Percentiles rank a stretch among this genome's conserved stretches.
These are phyloP conservation scores for Trichoplusia ni DNA, from an alignment of 1,140 invertebrate species.

Conservation along the genomic window DNA sequence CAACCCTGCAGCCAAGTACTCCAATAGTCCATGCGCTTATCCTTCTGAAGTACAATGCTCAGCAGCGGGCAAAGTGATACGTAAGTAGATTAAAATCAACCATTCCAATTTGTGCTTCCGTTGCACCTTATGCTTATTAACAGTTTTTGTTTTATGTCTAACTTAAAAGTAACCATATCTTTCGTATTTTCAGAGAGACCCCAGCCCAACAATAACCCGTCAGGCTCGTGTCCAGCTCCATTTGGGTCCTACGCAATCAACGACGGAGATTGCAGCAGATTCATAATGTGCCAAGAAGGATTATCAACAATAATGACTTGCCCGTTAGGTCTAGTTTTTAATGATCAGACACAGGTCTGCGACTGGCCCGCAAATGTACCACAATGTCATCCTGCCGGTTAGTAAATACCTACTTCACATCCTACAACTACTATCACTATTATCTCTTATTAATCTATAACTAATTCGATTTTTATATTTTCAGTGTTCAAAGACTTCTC, in stretches of 20 bases:
- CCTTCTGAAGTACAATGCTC: slow-evolving; percentile 50
- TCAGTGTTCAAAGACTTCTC: slow-evolving; percentile 46
- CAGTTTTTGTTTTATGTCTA: background rate
- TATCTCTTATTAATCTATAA: background rate
- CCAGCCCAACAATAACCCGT: slow-evolving; percentile 85
- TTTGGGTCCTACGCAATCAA: slow-evolving; percentile 89
- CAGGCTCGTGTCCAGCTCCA: slow-evolving; percentile 91
- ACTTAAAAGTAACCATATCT: background rate
- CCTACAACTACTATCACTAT: background rate
- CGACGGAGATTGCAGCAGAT: slow-evolving; percentile 89
- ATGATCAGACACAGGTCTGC: slow-evolving; percentile 86
- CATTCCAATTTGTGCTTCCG: background rate
- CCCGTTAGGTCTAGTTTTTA: slow-evolving; percentile 91
- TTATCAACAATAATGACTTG: slow-evolving; percentile 83
- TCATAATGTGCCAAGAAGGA: slow-evolving; percentile 90
- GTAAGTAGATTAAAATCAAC: slow-evolving; percentile 32
- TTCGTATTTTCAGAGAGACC: slow-evolving; percentile 50
- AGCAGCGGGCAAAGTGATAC: slow-evolving; percentile 15
- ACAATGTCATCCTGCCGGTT: slow-evolving; percentile 87
- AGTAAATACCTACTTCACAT: background rate
- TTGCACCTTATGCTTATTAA: background rate
- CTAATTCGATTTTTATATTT: slow-evolving; percentile 27
- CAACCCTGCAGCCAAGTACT: slow-evolving; percentile 45
- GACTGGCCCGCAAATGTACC: slow-evolving; percentile 91
- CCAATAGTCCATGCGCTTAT: slow-evolving; percentile 54